These are phyloP conservation scores for Mungos mungo DNA, from an alignment of 2,113 vertebrate genomes.

Conservation along the genomic window DNA sequence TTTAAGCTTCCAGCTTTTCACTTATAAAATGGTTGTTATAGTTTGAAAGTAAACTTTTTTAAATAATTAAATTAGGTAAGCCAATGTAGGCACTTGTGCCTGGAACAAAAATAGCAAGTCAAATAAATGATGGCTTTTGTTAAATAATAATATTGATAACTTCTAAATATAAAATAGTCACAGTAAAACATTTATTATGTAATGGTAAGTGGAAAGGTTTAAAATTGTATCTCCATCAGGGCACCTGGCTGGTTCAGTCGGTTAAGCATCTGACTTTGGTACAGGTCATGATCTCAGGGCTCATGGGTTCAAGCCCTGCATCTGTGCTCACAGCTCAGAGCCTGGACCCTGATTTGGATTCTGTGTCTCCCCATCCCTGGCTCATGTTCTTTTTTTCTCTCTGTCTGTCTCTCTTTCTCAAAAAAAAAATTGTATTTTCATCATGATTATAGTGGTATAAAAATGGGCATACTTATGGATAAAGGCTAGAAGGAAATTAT, in stretches of 20 bases:
- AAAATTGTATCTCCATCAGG: background rate
- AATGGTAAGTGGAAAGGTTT: slow-evolving; percentile 15
- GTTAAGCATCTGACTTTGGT: too few species aligned
- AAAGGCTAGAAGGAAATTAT: background rate
- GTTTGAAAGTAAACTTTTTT: background rate
- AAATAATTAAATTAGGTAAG: background rate
- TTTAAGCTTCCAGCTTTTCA: slow-evolving; percentile 31
- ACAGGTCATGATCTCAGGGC: too few species aligned
- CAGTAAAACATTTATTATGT: background rate
- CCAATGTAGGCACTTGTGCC: background rate
- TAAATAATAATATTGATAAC: background rate
- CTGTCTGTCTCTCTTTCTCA: too few species aligned
- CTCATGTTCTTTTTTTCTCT: too few species aligned
- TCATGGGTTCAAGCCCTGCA: too few species aligned
- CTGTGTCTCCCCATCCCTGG: too few species aligned
- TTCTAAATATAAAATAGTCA: slow-evolving; percentile 13
- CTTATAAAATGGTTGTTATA: slow-evolving; percentile 1
- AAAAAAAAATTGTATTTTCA: background rate
- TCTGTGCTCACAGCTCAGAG: too few species aligned
- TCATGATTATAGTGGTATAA: background rate
- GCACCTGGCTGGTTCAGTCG: too few species aligned
- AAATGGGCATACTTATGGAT: background rate
- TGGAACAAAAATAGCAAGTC: background rate
- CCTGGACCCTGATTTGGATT: too few species aligned
- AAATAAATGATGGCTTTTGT: slow-evolving; percentile 15